Evolutionary conservation across 2,113 vertebrate species (phyloP).

Genomic region (Paraplagusia blochii): DNA sequence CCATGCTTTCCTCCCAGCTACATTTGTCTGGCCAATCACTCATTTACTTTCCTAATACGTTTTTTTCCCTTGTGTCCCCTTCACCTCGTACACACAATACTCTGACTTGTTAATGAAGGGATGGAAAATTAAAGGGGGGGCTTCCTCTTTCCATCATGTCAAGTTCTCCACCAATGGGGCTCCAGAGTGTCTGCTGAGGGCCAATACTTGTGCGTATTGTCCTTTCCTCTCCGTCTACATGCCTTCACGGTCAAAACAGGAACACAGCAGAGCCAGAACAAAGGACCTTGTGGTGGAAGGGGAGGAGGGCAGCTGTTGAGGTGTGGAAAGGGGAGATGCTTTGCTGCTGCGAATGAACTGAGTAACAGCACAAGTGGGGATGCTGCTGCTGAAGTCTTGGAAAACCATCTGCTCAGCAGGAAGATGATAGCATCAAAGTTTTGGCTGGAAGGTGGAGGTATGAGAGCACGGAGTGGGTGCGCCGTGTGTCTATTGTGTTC

Average conservation of each 20-base stretch:
- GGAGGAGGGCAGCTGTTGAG: slow-evolving; percentile 1
- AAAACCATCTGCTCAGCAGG: slow-evolving; percentile 62
- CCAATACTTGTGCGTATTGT: slow-evolving; percentile 35
- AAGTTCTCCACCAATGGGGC: slow-evolving; percentile 38
- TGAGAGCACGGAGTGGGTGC: slow-evolving; percentile 5
- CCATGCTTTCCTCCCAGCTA: slow-evolving; percentile 8
- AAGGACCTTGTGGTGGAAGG: slow-evolving; percentile 31
- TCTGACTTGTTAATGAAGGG: slow-evolving; percentile 49
- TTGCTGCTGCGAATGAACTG: slow-evolving; percentile 28
- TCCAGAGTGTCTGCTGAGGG: slow-evolving; percentile 46
- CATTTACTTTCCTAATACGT: slow-evolving; percentile 45
- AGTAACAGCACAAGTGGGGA: slow-evolving; percentile 42
- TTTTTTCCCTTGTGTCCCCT: slow-evolving; percentile 21
- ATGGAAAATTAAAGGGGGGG: slow-evolving; percentile 17
- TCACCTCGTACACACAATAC: slow-evolving; percentile 40
- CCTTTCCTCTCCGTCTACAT: slow-evolving; percentile 28
- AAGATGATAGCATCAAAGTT: slow-evolving; percentile 58
- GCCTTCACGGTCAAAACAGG: slow-evolving; percentile 61
- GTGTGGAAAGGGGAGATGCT: slow-evolving; percentile 39
- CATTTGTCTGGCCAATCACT: slow-evolving; percentile 23
- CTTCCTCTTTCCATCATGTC: slow-evolving; percentile 62
- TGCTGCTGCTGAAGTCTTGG: slow-evolving; percentile 34
- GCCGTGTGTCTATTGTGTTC: slow-evolving; percentile 45
- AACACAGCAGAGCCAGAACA: slow-evolving; percentile 50
- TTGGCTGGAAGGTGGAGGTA: slow-evolving; percentile 25